Base-by-base conservation (phyloP, 92 coral and sea anemone genomes). In the Porites lobata region DNA sequence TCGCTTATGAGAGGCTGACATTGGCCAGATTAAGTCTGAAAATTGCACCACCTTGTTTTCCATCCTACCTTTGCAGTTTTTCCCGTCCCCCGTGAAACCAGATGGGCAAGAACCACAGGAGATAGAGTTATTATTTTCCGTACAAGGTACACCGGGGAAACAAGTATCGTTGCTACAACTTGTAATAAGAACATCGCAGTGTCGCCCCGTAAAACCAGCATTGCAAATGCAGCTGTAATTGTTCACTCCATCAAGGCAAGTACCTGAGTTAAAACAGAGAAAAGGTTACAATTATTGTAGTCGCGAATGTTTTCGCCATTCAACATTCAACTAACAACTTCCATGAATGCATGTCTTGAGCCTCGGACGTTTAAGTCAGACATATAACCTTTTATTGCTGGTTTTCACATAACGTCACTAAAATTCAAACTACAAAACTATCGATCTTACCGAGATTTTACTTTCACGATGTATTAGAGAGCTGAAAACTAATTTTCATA, bases 61-160 rank as follows among this genome's bases (percentile, higher is more conserved):
- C 1, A 20, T 4, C 6, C 18, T 82, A 76, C 56, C 68, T 61
- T 6, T 47, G 9, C 59, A 47, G 4, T 2, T 64, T 78, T 20
- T 63, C 1, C 56, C 69, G 21, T 38, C 26, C 3, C 92, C 88
- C 18, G 92, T 76, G 26, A 73, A 82, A 14, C 92, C 92, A 76
- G 78, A 65, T 47, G 52, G 78, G 57, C 92, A 89, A 7, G 67
- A 76, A 19, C 92, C 78, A 7, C 78, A 74, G 4, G 78, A 52
- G 54, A 74, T 9, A 19, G 78, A 56, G 32, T 4, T 21, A 3
- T 1, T 74, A 7, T 52, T 19, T 2, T 54, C 19, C 14, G 19
- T 51, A 56, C 78, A 74, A n/a, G 43, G 63, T 1, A 74, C 62
- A 20, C 78, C 78, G 2, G 64, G 78, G 50, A 52, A 74, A 52